Percentiles rank a stretch among this genome's conserved stretches.
Evolutionary conservation across 2,113 vertebrate genomes (phyloP).

Genomic region (Addax nasomaculatus): DNA sequence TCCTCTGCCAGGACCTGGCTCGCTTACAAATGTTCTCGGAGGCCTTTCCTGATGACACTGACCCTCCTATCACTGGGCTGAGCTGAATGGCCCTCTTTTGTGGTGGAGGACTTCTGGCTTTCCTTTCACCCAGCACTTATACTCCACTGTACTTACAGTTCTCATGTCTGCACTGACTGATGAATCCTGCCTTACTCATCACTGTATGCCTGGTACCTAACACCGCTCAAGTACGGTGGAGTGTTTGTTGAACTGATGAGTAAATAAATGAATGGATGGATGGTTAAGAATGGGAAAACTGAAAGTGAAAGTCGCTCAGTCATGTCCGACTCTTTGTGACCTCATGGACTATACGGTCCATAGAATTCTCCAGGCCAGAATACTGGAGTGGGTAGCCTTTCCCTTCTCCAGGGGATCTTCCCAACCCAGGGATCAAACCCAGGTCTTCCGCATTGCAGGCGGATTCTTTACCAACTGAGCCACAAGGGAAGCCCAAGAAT

Average conservation of each 20-base stretch:
- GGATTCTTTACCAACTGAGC: background rate
- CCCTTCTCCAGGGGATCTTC: background rate
- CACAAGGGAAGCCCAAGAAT: background rate
- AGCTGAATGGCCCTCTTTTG: background rate
- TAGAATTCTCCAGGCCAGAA: background rate
- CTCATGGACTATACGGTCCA: accelerated
- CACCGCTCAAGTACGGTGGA: background rate
- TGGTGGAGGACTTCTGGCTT: background rate
- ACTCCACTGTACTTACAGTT: background rate
- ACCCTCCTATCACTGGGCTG: too few species aligned
- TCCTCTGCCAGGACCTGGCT: background rate
- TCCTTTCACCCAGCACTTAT: background rate
- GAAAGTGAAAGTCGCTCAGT: background rate
- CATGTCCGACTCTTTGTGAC: accelerated
- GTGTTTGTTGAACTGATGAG: background rate
- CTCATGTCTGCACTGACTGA: background rate
- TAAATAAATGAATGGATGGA: background rate
- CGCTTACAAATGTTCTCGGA: background rate
- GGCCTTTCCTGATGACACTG: background rate
- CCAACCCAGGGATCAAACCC: background rate
- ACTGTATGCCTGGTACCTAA: background rate
- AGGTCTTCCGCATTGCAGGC: background rate
- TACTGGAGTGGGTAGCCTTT: background rate
- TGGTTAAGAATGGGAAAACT: background rate
- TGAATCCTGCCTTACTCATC: background rate